Conservation (phyloP, 2,797 vertebrate species). For the Falco concolor region DNA sequence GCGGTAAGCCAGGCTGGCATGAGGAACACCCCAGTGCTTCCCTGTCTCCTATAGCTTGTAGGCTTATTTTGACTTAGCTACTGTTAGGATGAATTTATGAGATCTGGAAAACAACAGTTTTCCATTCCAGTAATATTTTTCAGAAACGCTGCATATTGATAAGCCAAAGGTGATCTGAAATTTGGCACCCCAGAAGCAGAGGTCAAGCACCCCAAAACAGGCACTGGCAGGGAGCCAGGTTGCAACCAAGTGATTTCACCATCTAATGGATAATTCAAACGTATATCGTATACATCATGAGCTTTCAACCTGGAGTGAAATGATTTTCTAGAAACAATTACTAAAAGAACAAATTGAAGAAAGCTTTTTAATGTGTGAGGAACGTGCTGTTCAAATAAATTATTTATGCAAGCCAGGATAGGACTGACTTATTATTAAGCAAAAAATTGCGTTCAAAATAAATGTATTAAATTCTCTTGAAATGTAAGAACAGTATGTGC, state of each 20-base stretch:
- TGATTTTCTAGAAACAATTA: neutral
- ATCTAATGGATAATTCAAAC: neutral
- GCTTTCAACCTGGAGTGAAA: neutral
- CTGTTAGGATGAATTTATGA: neutral
- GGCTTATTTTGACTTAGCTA: neutral
- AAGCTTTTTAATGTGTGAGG: neutral
- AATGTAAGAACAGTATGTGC: neutral
- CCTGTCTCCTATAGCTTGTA: neutral
- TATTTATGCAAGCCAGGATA: neutral
- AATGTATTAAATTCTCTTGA: neutral
- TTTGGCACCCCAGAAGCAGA: neutral
- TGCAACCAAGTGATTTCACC: neutral
- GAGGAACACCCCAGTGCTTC: neutral
- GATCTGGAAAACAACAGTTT: neutral
- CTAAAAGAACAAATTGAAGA: neutral
- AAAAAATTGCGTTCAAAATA: neutral
- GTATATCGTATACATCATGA: fast-evolving
- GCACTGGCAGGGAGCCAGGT: neutral
- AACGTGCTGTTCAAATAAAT: neutral
- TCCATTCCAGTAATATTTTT: neutral
- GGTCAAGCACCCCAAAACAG: neutral
- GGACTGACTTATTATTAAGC: neutral
- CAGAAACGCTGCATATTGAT: neutral
- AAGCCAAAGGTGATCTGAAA: neutral
- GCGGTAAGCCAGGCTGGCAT: fast-evolving